Evolutionary conservation across 2,888 invertebrate genomes (phyloP).

Genomic region (Chirona hameri): DNA sequence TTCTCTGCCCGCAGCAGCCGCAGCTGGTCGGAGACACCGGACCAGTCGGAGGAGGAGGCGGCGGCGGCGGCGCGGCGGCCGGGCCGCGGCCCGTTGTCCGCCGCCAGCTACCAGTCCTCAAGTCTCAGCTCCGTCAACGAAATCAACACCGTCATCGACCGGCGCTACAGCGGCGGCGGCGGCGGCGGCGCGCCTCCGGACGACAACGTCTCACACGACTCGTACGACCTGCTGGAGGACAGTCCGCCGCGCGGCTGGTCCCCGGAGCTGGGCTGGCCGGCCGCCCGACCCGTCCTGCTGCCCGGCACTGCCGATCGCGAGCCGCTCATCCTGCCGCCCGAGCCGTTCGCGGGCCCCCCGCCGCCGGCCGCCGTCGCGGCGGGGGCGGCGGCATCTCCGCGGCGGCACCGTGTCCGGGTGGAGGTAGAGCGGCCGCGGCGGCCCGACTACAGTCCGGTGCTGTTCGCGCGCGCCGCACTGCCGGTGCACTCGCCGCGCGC

Average conservation of each 20-base stretch:
- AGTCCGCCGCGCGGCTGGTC: slow-evolving; percentile 30
- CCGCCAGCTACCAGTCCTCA: slow-evolving; percentile 35
- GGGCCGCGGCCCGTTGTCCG: slow-evolving; percentile 5
- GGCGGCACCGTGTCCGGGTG: background rate
- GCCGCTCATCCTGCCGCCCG: background rate
- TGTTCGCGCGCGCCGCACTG: slow-evolving; percentile 22
- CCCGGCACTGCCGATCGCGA: background rate
- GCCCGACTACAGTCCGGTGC: slow-evolving; percentile 5
- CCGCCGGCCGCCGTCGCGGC: background rate
- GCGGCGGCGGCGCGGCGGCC: background rate
- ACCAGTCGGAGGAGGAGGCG: slow-evolving; percentile 30
- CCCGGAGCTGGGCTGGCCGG: background rate
- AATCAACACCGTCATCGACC: slow-evolving; percentile 32
- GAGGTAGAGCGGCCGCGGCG: slow-evolving; percentile 8
- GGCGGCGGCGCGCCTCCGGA: background rate
- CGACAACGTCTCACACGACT: slow-evolving; percentile 41
- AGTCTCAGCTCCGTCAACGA: slow-evolving; percentile 44
- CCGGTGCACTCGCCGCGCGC: background rate
- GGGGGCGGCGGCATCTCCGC: background rate
- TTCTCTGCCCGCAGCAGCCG: background rate
- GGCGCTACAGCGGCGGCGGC: background rate
- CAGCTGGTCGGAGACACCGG: slow-evolving; percentile 42
- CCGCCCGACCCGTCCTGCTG: slow-evolving; percentile 1
- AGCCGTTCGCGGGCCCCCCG: background rate
- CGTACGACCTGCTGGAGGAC: slow-evolving; percentile 40